A percentile compares a stretch with the other conserved stretches of the same genome.
phyloP scores from a whole-genome alignment of 2,113 vertebrate species.

The Toxotes chatareus region DNA sequence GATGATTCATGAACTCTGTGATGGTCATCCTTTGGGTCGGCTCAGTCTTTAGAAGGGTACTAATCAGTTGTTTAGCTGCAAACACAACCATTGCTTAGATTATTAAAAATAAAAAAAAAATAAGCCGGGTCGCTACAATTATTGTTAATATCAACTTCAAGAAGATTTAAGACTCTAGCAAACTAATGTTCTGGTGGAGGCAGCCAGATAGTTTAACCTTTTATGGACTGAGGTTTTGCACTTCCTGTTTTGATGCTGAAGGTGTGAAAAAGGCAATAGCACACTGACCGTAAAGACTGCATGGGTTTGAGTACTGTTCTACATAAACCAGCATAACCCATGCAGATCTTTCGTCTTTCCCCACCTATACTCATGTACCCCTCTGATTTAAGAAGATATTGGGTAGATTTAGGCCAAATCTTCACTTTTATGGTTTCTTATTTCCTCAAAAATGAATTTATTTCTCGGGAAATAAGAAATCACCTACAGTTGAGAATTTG shows the following conservation, averaged over 20 bases:
- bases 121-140: background rate
- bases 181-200: too few species aligned
- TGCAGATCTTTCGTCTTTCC: background rate
- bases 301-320: background rate
- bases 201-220: too few species aligned
- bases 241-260: too few species aligned
- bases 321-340: background rate
- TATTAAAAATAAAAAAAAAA: background rate
- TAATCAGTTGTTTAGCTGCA: slow-evolving; percentile 95
- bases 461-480: slow-evolving; percentile 23
- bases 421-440: background rate
- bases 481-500: slow-evolving; percentile 44
- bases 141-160: background rate
- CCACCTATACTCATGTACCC: background rate
- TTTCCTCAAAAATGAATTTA: slow-evolving; percentile 26
- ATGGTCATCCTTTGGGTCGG: slow-evolving; percentile 98
- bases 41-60: slow-evolving; percentile 95
- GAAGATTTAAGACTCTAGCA: too few species aligned
- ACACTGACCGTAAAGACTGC: too few species aligned
- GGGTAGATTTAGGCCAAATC: background rate
- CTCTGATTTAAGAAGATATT: too few species aligned
- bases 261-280: background rate
- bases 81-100: background rate
- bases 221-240: too few species aligned
- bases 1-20: slow-evolving; percentile 98